phyloP scores from a whole-genome alignment of 2,888 invertebrate species.

The Margaritifera margaritifera region DNA sequence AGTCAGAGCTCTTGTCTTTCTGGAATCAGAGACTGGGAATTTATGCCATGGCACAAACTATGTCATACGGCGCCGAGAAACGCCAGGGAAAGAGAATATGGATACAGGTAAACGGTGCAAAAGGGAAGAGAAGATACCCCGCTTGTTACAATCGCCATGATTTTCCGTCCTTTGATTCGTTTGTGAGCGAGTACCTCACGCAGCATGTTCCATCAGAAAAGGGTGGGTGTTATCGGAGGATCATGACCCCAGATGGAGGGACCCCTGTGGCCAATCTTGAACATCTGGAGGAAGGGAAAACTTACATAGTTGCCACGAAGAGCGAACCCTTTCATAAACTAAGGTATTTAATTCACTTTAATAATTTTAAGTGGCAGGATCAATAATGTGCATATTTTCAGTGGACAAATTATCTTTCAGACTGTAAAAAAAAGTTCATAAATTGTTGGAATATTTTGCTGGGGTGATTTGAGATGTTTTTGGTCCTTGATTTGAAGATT shows the following conservation, averaged over 20 bases:
- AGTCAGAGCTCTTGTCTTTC: too few relatives aligned
- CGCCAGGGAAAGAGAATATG: constrained; percentile 18
- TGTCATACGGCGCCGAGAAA: not conserved
- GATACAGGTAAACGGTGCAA: constrained; percentile 10
- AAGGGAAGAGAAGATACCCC: constrained; percentile 23
- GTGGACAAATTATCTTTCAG: too few relatives aligned
- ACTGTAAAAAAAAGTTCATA: too few relatives aligned
- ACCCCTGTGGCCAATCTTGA: constrained; percentile 8
- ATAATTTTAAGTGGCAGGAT: too few relatives aligned
- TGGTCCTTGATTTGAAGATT: too few relatives aligned
- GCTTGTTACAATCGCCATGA: constrained; percentile 28
- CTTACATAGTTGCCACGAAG: constrained; percentile 7
- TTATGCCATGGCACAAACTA: too few relatives aligned
- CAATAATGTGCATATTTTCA: too few relatives aligned
- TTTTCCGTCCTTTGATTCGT: constrained; percentile 42
- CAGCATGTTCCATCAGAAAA: constrained; percentile 1
- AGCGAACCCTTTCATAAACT: constrained; percentile 9
- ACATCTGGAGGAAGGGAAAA: constrained; percentile 9
- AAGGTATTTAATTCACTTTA: not conserved
- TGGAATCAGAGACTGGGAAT: too few relatives aligned
- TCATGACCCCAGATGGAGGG: constrained; percentile 11
- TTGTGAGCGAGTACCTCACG: constrained; percentile 26
- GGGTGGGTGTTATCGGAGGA: constrained; percentile 5
- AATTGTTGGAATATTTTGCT: too few relatives aligned
- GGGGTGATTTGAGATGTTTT: too few relatives aligned